Conservation (phyloP, 2,888 invertebrate species). For the Caradrina clavipalpis region DNA sequence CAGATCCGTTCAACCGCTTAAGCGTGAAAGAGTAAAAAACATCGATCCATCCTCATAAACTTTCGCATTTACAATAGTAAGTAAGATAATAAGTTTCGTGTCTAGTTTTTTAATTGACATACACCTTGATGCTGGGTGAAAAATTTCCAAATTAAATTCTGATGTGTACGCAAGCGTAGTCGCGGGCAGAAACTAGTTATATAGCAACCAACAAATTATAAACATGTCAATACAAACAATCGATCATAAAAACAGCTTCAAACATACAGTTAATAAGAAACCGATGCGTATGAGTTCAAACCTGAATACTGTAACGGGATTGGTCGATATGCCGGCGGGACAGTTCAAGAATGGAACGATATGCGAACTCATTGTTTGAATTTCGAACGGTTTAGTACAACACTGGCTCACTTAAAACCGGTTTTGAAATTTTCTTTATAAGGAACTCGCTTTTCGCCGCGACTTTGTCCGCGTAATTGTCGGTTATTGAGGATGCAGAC, state of each 20-base stretch:
- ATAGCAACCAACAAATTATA: slow-evolving; percentile 36
- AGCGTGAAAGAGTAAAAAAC: too few species aligned
- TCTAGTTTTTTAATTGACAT: too few species aligned
- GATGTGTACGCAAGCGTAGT: too few species aligned
- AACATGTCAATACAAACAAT: slow-evolving; percentile 25
- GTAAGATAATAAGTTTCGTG: too few species aligned
- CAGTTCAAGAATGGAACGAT: slow-evolving; percentile 67
- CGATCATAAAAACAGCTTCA: slow-evolving; percentile 35
- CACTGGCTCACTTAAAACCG: slow-evolving; percentile 35
- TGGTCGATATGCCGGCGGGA: slow-evolving; percentile 68
- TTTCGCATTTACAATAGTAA: too few species aligned
- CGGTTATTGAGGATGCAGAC: too few species aligned
- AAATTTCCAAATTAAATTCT: too few species aligned
- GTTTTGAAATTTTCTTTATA: not conserved
- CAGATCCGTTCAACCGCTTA: too few species aligned
- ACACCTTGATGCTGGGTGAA: too few species aligned
- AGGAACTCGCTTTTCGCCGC: too few species aligned
- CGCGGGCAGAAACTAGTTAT: not conserved
- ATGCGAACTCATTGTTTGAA: slow-evolving; percentile 67
- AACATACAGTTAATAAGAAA: slow-evolving; percentile 50
- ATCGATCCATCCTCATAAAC: too few species aligned
- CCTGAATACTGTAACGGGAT: slow-evolving; percentile 71
- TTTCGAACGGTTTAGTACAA: slow-evolving; percentile 61
- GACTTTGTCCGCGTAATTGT: too few species aligned
- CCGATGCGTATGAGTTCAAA: slow-evolving; percentile 60